Evolutionary conservation across 2,797 vertebrate species (phyloP).

Genomic region (Borostomias antarcticus): DNA sequence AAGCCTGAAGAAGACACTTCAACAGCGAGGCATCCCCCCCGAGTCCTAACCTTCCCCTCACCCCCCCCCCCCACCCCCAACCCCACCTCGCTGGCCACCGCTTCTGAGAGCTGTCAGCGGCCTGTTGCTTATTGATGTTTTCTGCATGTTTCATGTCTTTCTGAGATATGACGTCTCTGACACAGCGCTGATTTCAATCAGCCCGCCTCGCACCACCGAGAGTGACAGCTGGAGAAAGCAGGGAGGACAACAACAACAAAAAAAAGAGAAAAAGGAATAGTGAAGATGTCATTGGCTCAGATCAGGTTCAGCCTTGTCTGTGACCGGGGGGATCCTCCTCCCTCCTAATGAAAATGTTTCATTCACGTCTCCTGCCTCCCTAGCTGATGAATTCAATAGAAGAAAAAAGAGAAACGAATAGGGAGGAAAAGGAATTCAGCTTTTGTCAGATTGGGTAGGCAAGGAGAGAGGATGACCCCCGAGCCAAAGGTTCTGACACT

Average conservation of each 20-base stretch:
- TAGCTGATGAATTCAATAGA: constrained; percentile 85
- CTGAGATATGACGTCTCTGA: constrained; percentile 96
- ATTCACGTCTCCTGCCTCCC: constrained; percentile 82
- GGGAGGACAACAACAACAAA: constrained; percentile 42
- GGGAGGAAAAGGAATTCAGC: constrained; percentile 76
- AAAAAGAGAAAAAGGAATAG: constrained; percentile 50
- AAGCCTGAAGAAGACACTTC: constrained; percentile 95
- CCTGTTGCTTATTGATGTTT: constrained; percentile 99
- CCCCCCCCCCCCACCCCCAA: constrained; percentile 86
- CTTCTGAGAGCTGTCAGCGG: constrained; percentile 96
- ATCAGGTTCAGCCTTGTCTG: constrained; percentile 73
- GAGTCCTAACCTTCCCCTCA: constrained; percentile 97
- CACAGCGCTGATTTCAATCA: constrained; percentile 99
- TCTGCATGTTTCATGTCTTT: constrained; percentile 98
- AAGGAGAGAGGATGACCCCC: constrained; percentile 90
- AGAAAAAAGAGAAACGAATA: constrained; percentile 77
- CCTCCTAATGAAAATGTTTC: constrained; percentile 94
- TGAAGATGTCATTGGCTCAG: constrained; percentile 80
- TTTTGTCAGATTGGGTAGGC: constrained; percentile 90
- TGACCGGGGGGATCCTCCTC: constrained; percentile 69
- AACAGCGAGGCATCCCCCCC: constrained; percentile 87
- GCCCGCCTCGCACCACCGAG: constrained; percentile 83
- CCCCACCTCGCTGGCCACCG: too few relatives aligned
- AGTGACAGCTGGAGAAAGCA: constrained; percentile 74
- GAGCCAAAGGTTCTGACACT: constrained; percentile 97